Base-by-base conservation (phyloP, 2,888 invertebrate species). In the Macrostomum cliftonense region DNA sequence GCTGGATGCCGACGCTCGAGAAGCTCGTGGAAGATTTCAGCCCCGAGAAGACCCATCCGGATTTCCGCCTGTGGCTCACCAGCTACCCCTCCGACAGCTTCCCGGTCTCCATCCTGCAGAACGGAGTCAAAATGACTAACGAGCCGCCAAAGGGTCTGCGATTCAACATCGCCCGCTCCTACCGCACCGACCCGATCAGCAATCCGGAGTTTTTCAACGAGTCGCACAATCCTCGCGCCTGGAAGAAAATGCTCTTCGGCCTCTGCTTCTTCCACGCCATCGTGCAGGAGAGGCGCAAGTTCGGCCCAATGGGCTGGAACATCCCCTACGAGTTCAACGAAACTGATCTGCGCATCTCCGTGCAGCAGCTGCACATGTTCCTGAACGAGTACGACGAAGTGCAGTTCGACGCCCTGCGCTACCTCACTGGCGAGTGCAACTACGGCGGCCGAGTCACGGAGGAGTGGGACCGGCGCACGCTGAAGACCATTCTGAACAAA, bases 371-470 rank as follows among this genome's bases (percentile, higher is more conserved):
- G 37, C 60, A 63, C 49, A 72, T 71, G 65, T 73, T 73, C 58
- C 61, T 73, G 17, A 67, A 68, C 52, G 64, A 72, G 49, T 73
- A 73, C 57, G 67, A 70, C 69, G 65, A 67, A 20, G 66, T 73
- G 38, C 71, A 71, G 50, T 72, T 64, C 55, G 70, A 65, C 43
- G 73, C 72, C 2, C 58, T 74, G 39, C 60, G 63, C 38, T 74
- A 74, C 59, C 58, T 73, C 56, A 73, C 73, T 14, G 73, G 73
- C 4, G 73, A 73, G 56, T 74, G 73, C 57, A 73, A 73, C 57
- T 74, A 74, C 53, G 73, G 73, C 17, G 73, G 73, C 2, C 64
- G 72, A 56, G 73, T 74, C 11, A 73, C 73, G 1, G 73, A 74
- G 54, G 71, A 71, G 58, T 65, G 71, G 62, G 74, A 74, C 58